Evolutionary conservation across 2,888 invertebrate species (phyloP).

Genomic region (Cheilosia vernalis): DNA sequence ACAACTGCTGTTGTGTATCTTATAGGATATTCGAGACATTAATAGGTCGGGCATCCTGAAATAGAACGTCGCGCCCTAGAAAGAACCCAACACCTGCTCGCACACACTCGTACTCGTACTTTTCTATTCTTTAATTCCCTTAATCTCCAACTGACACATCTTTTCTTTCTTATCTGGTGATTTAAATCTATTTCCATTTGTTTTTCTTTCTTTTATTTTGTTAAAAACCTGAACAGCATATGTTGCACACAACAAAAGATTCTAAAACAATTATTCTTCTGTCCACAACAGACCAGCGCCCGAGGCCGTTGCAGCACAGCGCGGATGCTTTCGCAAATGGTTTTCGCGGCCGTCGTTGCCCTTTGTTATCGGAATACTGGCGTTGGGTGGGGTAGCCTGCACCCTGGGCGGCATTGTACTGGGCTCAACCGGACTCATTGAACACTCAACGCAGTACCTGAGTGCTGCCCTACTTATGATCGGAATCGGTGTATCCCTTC

Average conservation of each 20-base stretch:
- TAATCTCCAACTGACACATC: slow-evolving; percentile 30
- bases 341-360: slow-evolving; percentile 82
- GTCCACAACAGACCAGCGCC: slow-evolving; percentile 48
- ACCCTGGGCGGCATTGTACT: slow-evolving; percentile 82
- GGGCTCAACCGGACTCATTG: slow-evolving; percentile 82
- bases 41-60: slow-evolving; percentile 59
- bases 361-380: slow-evolving; percentile 82
- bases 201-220: slow-evolving; percentile 3
- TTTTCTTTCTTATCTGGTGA: slow-evolving; percentile 48
- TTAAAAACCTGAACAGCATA: slow-evolving; percentile 66
- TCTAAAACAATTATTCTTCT: slow-evolving; percentile 25
- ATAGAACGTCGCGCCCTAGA: slow-evolving; percentile 53
- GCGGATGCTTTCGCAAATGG: slow-evolving; percentile 80
- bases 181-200: slow-evolving; percentile 15
- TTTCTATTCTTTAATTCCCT: not conserved
- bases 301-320: slow-evolving; percentile 72
- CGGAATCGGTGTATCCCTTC: slow-evolving; percentile 93
- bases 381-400: slow-evolving; percentile 82
- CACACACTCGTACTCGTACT: slow-evolving; percentile 41
- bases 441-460: slow-evolving; percentile 82
- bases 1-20: slow-evolving; percentile 41
- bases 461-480: slow-evolving; percentile 83
- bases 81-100: slow-evolving; percentile 66
- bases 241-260: slow-evolving; percentile 52
- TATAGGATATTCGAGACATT: slow-evolving; percentile 57